phyloP scores from a whole-genome alignment of 1,140 invertebrate species.

The Scaptomyza pallida region DNA sequence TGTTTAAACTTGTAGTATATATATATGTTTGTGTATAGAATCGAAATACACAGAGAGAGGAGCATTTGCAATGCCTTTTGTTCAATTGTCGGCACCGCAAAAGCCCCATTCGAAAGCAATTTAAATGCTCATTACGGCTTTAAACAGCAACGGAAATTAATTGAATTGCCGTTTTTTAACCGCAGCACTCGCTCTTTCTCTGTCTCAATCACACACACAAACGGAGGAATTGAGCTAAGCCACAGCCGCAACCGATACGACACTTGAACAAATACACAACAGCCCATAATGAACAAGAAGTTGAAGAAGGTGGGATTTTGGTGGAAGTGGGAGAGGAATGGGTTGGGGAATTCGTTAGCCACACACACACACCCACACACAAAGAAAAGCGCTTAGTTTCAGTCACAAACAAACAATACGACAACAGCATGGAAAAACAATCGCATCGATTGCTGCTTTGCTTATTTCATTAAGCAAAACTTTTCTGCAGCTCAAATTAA shows the following conservation, averaged over 20 bases:
- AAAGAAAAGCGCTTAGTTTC: conserved; percentile 53
- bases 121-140: conserved; percentile 81
- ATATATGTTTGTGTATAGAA: neutral
- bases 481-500: conserved; percentile 70
- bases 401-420: conserved; percentile 45
- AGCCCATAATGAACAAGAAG: conserved; percentile 14
- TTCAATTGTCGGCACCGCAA: conserved; percentile 67
- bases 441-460: conserved; percentile 66
- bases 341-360: neutral
- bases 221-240: conserved; percentile 59
- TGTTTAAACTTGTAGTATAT: conserved; percentile 28
- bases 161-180: conserved; percentile 80
- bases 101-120: conserved; percentile 75
- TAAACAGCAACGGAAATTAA: conserved; percentile 78
- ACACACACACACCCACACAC: conserved; percentile 24
- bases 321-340: neutral
- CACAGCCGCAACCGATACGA: conserved; percentile 79
- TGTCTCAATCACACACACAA: conserved; percentile 8
- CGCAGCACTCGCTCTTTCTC: conserved; percentile 37
- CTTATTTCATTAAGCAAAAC: conserved; percentile 75
- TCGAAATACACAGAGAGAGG: neutral
- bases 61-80: conserved; percentile 65
- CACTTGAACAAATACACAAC: conserved; percentile 74
- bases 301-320: conserved; percentile 9
- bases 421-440: conserved; percentile 41